Evolutionary conservation across 2,797 vertebrate genomes (phyloP), one percentile per base, ranked within the genome.

Genomic region (Perodicticus potto): DNA sequence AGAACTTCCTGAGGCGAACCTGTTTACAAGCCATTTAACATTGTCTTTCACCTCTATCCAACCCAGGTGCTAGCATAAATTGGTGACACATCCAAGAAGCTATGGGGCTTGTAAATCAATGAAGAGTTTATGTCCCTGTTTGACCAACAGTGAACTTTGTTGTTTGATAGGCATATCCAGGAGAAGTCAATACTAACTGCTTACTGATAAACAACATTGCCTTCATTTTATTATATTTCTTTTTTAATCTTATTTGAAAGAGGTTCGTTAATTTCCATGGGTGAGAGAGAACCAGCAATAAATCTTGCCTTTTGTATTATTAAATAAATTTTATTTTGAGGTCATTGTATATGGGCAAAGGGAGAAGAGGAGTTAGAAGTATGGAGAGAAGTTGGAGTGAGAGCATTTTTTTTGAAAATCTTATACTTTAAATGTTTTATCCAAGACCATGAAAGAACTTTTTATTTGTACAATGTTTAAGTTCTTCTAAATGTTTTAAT

Each of bases 311-410:
- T 93, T 78, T 14, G 5, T 59, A 67, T 92, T 81, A 74, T 43
- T 93, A 92, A 95, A 40, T 49, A 65, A 74, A 87, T 95, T 88
- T n/a, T 84, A 49, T 91, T 90, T 84, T 90, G 45, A 67, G 11
- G 16, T 81, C 34, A 92, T 82, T 67, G 7, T 88, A 80, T 72
- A 20, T 93, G 53, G 1, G 27, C 73, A 93, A 91, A 96, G 40
- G n/a, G 59, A 89, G 59, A 72, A 80, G 22, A 94, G 5, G 5
- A 87, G 40, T 49, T 23, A 37, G 7, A 34, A 80, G 76, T 37
- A 1, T 45, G 53, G 55, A 89, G 32, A 57, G 29, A 91, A 65
- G 86, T 32, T 10, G 27, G 63, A 76, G n/a, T 61, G 32, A n/a
- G 7, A 89, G 29, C 84, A 1, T 0, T 17, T 25, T 92, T 89